Percentiles rank a stretch among this genome's conserved stretches.
phyloP scores from a whole-genome alignment of 2,797 vertebrate genomes.

The Emys orbicularis region DNA sequence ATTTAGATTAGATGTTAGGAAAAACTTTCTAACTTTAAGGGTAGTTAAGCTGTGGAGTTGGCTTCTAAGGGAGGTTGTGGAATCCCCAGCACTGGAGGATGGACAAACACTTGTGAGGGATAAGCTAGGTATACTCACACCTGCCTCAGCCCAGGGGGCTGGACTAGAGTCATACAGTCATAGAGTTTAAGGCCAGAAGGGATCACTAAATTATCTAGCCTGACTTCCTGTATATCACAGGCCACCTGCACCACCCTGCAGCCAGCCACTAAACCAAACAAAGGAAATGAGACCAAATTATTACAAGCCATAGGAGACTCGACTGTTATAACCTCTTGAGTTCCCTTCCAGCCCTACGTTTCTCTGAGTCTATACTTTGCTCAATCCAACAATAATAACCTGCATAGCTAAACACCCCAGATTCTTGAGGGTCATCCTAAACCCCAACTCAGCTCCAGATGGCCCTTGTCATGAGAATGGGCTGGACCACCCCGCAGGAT shows the following conservation, averaged over 20 bases:
- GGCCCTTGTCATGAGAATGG: not conserved
- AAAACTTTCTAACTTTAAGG: too few relatives aligned
- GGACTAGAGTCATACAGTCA: not conserved
- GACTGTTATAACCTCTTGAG: not conserved
- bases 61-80: too few relatives aligned
- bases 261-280: not conserved
- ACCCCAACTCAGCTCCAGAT: not conserved
- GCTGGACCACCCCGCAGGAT: not conserved
- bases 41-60: too few relatives aligned
- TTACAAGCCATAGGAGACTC: not conserved
- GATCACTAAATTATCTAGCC: too few relatives aligned
- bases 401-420: not conserved
- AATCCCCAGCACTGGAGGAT: too few relatives aligned
- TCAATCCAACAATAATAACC: not conserved
- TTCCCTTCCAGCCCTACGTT: not conserved
- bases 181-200: not conserved
- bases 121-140: not conserved
- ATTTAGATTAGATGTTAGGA: too few relatives aligned
- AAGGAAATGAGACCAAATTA: not conserved
- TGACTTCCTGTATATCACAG: not conserved
- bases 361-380: not conserved
- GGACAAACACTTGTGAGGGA: not conserved
- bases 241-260: not conserved
- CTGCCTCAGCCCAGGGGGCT: not conserved
- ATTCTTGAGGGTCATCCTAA: not conserved